Conservation (phyloP, 2,888 invertebrate species). For the Drepana falcataria region DNA sequence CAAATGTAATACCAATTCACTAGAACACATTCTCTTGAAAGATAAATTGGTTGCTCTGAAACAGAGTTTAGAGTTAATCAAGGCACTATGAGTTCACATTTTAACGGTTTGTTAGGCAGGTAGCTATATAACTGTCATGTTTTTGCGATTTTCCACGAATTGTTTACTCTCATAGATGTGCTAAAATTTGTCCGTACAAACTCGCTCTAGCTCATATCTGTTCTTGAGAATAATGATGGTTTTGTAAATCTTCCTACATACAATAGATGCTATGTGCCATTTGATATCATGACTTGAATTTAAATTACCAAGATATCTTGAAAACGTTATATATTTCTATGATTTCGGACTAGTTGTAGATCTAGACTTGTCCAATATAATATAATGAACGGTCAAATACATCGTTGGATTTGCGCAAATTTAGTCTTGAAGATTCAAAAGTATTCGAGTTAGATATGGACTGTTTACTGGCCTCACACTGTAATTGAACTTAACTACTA, state of each 20-base stretch:
- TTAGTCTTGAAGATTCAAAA: no score
- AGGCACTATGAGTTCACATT: constrained; percentile 31
- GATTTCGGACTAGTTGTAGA: background rate
- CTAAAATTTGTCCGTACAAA: constrained; percentile 40
- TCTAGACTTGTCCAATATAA: no score
- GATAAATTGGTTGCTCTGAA: no score
- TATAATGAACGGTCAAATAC: no score
- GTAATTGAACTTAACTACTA: no score
- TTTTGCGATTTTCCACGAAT: constrained; percentile 55
- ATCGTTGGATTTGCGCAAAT: no score
- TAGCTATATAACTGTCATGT: constrained; percentile 61
- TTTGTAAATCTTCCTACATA: constrained; percentile 9
- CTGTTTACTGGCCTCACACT: no score
- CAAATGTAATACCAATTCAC: no score
- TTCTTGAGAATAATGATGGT: constrained; percentile 9
- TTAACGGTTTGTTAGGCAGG: constrained; percentile 61
- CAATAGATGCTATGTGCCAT: constrained; percentile 17
- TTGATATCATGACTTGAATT: constrained; percentile 23
- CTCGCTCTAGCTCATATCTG: constrained; percentile 18
- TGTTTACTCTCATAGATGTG: constrained; percentile 57
- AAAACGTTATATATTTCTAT: background rate
- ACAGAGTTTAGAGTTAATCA: no score
- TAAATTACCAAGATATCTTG: constrained; percentile 17
- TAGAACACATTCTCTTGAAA: no score
- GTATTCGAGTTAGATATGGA: no score